Evolutionary conservation across 2,113 vertebrate species (phyloP), one percentile per base, ranked within the genome.

Genomic region (Xenus cinereus): DNA sequence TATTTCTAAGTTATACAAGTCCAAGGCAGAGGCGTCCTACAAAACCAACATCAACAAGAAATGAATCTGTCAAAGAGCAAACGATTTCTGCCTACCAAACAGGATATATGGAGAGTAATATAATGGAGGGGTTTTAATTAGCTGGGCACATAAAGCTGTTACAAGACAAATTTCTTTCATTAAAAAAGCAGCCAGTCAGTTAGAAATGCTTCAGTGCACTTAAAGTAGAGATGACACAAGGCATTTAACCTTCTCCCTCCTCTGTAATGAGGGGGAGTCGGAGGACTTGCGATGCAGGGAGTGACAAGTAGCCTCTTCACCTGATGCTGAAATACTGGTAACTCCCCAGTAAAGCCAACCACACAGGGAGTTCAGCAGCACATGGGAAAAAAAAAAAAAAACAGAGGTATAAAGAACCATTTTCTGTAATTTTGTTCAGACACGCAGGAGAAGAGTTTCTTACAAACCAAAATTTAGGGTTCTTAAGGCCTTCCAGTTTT

Each of bases 101-200:
- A 84, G 66, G 54, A 91, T 77, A 75, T n/a, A 71, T 6, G 19
- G 46, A 50, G 17, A 94, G 72, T 46, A 86, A 88, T 72, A 81
- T 71, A 90, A 86, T 26, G 41, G 72, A 91, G 69, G 45, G 50
- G 57, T 53, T 95, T 96, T 95, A 97, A 97, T 95, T 97, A 96
- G 91, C 57, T 87, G 86, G 89, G 86, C 73, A 93, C 30, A 96
- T 57, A 64, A 93, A 93, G 84, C 90, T 93, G 76, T 50, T 89
- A 73, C 39, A 84, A 91, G 92, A 96, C 73, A 95, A 95, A 90
- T 94, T 90, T 93, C 80, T 92, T 96, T 96, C 94, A 97, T 94
- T 92, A 82, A 93, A 95, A 91, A 89, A 71, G 69, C 87, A 92
- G 80, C 43, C 60, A 92, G 82, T 76, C 50, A 87, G 46, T 90